Evolutionary conservation across 35 echinoderm and acorn worm species (phyloP).

Genomic region (Anneissia japonica): DNA sequence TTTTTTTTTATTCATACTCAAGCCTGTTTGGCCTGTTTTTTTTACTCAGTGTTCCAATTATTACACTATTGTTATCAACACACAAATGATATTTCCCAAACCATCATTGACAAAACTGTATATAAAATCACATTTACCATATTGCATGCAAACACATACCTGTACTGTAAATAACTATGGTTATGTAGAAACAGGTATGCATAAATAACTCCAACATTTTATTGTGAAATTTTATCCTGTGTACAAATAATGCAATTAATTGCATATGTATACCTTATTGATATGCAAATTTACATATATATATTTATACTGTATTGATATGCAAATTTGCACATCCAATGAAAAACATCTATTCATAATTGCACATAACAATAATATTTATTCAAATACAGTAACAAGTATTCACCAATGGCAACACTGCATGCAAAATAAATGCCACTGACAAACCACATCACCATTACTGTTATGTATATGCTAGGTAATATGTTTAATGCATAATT

Average conservation of each 20-base stretch:
- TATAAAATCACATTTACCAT: neutral
- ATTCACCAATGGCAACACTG: neutral
- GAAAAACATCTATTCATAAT: neutral
- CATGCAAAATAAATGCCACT: neutral
- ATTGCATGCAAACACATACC: neutral
- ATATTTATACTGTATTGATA: neutral
- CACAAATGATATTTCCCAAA: neutral
- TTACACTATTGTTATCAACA: neutral
- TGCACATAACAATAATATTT: neutral
- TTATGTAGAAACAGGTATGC: neutral
- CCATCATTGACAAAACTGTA: neutral
- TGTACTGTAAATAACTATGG: neutral
- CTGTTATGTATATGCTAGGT: neutral
- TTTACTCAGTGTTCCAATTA: too few species aligned
- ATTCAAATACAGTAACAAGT: neutral
- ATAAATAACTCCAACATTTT: neutral
- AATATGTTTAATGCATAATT: neutral
- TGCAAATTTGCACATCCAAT: neutral
- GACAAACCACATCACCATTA: neutral
- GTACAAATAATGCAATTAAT: neutral
- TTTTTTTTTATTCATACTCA: too few species aligned
- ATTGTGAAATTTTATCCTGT: neutral
- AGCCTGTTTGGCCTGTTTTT: too few species aligned
- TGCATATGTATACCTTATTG: neutral
- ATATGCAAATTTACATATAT: neutral